A percentile compares a stretch with the other conserved stretches of the same genome.
Conservation (phyloP, 2,888 invertebrate species). For the Drosophila melanosoma region DNA sequence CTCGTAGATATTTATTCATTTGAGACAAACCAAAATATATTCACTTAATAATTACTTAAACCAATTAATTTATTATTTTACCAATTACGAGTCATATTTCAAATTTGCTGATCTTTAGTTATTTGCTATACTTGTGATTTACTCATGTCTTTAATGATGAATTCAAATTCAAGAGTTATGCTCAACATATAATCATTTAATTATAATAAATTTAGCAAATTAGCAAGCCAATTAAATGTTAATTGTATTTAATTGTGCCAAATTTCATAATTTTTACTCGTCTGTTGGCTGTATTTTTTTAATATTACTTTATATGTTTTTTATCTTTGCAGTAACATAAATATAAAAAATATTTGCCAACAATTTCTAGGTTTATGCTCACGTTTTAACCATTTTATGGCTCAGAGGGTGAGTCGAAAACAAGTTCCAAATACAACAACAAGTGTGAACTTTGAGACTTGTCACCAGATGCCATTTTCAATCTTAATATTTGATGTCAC, state of each 20-base stretch:
- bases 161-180: neutral
- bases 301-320: neutral
- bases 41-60: neutral
- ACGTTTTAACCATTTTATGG: slow-evolving; percentile 46
- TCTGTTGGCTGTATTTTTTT: neutral
- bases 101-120: neutral
- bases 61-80: neutral
- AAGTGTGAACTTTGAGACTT: slow-evolving; percentile 38
- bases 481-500: slow-evolving; percentile 81
- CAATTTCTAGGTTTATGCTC: slow-evolving; percentile 23
- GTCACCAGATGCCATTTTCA: slow-evolving; percentile 74
- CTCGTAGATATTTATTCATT: neutral
- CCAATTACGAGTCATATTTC: neutral
- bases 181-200: slow-evolving; percentile 14
- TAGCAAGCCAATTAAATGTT: too few species aligned
- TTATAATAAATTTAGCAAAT: neutral
- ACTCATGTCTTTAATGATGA: neutral
- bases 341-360: neutral
- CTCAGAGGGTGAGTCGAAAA: slow-evolving; percentile 39
- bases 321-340: neutral
- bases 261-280: neutral
- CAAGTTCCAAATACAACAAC: slow-evolving; percentile 22
- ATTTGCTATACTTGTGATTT: neutral
- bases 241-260: neutral
- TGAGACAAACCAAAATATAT: slow-evolving; percentile 5